Evolutionary conservation across 2,888 invertebrate species (phyloP), one percentile per base, ranked within the genome.

Genomic region (Villa cingulata): DNA sequence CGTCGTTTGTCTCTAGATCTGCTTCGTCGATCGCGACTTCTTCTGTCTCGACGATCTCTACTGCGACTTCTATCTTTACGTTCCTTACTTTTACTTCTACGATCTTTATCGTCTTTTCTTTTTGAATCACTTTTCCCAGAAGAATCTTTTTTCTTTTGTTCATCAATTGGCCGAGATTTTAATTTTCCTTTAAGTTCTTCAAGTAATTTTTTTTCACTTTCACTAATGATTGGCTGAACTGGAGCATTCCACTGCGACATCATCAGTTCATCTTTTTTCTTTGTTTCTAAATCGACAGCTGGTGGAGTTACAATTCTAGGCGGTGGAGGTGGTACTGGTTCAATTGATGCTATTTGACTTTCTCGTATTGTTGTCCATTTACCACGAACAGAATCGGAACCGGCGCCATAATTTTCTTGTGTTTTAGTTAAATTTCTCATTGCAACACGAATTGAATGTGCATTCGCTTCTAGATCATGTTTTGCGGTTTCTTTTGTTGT

Each of bases 361-460:
- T 72, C 72, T 53, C 75, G 73, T 5, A 75, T 62, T 10, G 72
- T 53, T 57, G 67, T 58, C 73, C 74, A 67, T 49, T 62, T 59
- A 59, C 62, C 55, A 62, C 67, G 53, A 45, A 72, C 61, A 50
- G 71, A 68, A 50, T 71, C 69, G 49, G 38, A n/a, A 52, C 52
- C 17, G 49, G 46, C 37, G 67, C 12, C 12, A 18, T 4, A 27
- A 17, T 57, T 54, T 37, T 57, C 72, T 41, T 72, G 69, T 41
- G 72, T 66, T 52, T 71, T 72, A 57, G 68, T 64, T 51, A 73
- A 72, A 55, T 79, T 79, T 37, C 78, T 71, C 80, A 81, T 80
- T 1, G 77, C 73, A 1, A 81, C 77, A 6, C 79, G 73, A 56
- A 80, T 80, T 41, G 80, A 80, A 53, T 75, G 72, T 1, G 75